Conservation (phyloP, 2,797 vertebrate species). For the Tenualosa thibaudeaui region DNA sequence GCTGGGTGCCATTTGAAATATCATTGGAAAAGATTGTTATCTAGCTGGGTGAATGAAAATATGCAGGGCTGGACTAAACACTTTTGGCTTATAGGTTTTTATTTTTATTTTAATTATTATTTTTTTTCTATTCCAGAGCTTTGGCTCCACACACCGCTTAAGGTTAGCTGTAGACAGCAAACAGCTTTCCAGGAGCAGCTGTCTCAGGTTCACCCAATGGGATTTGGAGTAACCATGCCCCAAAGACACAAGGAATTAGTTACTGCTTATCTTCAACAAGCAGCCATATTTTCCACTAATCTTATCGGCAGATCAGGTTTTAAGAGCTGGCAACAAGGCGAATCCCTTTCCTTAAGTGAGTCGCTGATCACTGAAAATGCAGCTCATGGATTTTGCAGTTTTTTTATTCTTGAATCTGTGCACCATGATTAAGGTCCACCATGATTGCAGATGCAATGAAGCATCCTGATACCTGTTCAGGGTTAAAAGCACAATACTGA, state of each 20-base stretch:
- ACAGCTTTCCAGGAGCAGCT: background rate
- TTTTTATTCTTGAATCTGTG: background rate
- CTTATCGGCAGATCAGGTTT: conserved; percentile 60
- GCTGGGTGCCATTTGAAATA: background rate
- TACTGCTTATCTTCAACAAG: conserved; percentile 64
- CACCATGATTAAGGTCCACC: background rate
- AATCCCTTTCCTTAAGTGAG: conserved; percentile 45
- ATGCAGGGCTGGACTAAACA: background rate
- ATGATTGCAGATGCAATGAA: background rate
- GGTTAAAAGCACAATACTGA: background rate
- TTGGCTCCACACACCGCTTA: background rate
- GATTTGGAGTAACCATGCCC: conserved; percentile 55
- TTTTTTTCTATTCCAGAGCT: background rate
- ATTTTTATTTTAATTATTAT: no score
- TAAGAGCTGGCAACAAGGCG: conserved; percentile 51
- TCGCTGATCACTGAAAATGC: conserved; percentile 20
- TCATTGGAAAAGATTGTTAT: background rate
- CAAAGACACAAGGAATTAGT: conserved; percentile 59
- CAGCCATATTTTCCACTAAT: conserved; percentile 62
- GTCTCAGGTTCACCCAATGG: conserved; percentile 48
- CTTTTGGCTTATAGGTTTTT: background rate
- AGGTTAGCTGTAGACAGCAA: background rate
- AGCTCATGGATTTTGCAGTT: background rate
- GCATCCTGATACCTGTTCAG: background rate
- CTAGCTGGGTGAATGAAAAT: background rate